These are phyloP conservation scores for Bombus breviceps DNA, from an alignment of 1,140 invertebrate genomes.

Conservation along the genomic window DNA sequence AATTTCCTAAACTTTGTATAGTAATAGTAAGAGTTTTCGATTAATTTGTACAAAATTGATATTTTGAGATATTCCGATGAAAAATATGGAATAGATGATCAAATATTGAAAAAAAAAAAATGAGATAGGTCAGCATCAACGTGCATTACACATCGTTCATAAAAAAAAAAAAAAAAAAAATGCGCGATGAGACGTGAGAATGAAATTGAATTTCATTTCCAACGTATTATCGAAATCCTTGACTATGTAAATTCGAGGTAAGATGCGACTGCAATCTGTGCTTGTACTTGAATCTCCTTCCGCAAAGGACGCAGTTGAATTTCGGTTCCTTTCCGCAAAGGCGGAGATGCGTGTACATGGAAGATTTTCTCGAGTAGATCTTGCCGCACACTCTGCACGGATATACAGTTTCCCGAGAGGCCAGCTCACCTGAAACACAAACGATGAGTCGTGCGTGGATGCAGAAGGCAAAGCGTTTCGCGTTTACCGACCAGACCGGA, in stretches of 20 bases:
- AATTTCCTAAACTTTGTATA: not conserved
- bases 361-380: slow-evolving; percentile 67
- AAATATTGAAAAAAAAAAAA: no score
- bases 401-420: slow-evolving; percentile 22
- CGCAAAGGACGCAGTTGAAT: slow-evolving; percentile 80
- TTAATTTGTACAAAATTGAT: not conserved
- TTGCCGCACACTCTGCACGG: slow-evolving; percentile 70
- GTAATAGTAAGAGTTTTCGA: not conserved
- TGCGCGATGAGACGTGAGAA: not conserved
- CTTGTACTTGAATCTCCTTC: slow-evolving; percentile 82
- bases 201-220: not conserved
- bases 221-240: not conserved
- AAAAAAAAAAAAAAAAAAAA: no score
- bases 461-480: not conserved
- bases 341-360: slow-evolving; percentile 69
- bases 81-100: no score
- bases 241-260: slow-evolving; percentile 61
- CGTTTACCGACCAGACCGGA: not conserved
- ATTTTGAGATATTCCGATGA: no score
- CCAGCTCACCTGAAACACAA: slow-evolving; percentile 55
- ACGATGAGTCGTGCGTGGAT: slow-evolving; percentile 49
- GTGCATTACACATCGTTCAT: accelerated
- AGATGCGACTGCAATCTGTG: slow-evolving; percentile 81
- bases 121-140: not conserved
- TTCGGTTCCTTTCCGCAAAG: slow-evolving; percentile 70